Base-by-base conservation (phyloP, 2,888 invertebrate genomes). In the Pristionchus maxplancki region DNA sequence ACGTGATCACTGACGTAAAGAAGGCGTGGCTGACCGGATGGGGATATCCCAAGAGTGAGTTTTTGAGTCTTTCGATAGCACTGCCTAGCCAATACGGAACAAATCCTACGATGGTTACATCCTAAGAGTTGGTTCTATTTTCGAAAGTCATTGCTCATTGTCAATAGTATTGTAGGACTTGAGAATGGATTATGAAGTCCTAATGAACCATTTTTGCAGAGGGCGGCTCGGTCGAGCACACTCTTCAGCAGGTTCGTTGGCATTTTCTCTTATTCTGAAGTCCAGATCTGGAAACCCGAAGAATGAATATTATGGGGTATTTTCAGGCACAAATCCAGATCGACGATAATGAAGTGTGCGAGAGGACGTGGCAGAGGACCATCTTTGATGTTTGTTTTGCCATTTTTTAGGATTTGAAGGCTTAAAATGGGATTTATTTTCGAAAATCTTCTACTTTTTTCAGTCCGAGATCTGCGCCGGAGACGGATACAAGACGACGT, bases 21-120 rank as follows among this genome's bases (percentile, higher is more conserved):
- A 82, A 31, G 82, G 82, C 24, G 4, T 82, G 82, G 82, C 13
- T 82, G 48, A 50, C 50, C 28, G 82, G 82, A 50, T 82, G 82
- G 82, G 82, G 82, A 50, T 82, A 82, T 20, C 82, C 17, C 17
- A 82, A 82, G 82, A 53, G 82, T 82, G 31, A 31, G 82, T 82
- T 78, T 13, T 1, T 78, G n/a, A n/a, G n/a, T n/a, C n/a, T n/a
- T n/a, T n/a, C n/a, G n/a, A n/a, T n/a, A n/a, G n/a, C n/a, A n/a
- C n/a, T n/a, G n/a, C n/a, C n/a, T n/a, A n/a, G n/a, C n/a, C n/a
- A n/a, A n/a, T n/a, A n/a, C n/a, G n/a, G n/a, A n/a, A n/a, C n/a
- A n/a, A n/a, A n/a, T n/a, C n/a, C n/a, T n/a, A n/a, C n/a, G n/a
- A n/a, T n/a, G n/a, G n/a, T n/a, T n/a, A n/a, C n/a, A n/a, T n/a